A percentile compares a stretch with the other conserved stretches of the same genome.
Evolutionary conservation across 2,113 vertebrate species (phyloP).

Genomic region (Crotalus tigris): DNA sequence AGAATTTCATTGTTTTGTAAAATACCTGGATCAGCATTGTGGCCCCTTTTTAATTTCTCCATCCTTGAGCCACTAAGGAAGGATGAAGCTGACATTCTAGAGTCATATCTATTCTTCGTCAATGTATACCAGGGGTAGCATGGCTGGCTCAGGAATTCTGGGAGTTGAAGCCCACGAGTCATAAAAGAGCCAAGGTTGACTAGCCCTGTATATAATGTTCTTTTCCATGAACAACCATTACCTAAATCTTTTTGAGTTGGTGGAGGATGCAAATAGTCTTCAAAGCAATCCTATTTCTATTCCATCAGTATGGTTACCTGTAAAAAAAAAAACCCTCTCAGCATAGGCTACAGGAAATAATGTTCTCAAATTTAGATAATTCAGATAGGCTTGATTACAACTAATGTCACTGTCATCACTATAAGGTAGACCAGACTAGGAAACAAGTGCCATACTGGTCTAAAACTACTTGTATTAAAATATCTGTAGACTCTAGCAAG

Average conservation of each 20-base stretch:
- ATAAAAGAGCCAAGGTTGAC: too few species aligned
- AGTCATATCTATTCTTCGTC: background rate
- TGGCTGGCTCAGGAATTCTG: too few species aligned
- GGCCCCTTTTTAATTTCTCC: background rate
- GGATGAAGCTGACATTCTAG: background rate
- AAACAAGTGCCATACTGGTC: background rate
- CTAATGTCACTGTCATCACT: background rate
- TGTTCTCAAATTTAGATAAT: background rate
- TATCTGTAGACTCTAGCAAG: background rate
- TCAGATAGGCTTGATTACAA: background rate
- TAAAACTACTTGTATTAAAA: background rate
- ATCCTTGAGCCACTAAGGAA: background rate
- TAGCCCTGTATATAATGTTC: background rate
- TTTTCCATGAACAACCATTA: background rate
- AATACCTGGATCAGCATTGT: slow-evolving; percentile 5
- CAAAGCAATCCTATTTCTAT: background rate
- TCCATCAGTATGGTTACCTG: background rate
- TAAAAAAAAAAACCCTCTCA: background rate
- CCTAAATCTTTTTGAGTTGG: background rate
- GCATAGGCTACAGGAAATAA: background rate
- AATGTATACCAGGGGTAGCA: background rate
- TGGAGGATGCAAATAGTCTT: background rate
- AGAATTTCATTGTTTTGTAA: background rate
- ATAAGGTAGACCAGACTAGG: background rate
- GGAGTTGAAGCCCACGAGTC: too few species aligned